phyloP scores from a whole-genome alignment of 1,140 invertebrate genomes.

The Pissodes strobi region DNA sequence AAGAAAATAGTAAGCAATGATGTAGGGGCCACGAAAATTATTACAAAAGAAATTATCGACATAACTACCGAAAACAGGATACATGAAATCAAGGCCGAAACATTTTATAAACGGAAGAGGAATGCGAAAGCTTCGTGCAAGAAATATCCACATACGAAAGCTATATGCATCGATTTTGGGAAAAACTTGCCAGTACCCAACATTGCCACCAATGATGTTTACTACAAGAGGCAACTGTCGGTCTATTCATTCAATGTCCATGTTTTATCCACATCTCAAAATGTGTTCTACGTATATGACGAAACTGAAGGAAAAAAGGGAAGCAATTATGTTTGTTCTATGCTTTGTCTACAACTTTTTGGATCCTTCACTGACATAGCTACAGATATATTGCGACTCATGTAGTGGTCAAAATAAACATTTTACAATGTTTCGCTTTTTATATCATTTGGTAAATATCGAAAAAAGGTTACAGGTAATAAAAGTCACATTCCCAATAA shows the following conservation, averaged over 20 bases:
- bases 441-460: too few species aligned
- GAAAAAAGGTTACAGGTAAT: too few species aligned
- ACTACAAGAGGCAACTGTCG: constrained; percentile 44
- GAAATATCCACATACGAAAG: constrained; percentile 24
- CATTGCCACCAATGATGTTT: constrained; percentile 45
- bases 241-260: constrained; percentile 45
- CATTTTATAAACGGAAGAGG: too few species aligned
- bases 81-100: too few species aligned
- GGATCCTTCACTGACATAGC: constrained; percentile 12
- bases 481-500: too few species aligned
- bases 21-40: too few species aligned
- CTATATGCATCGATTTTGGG: constrained; percentile 39
- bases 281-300: constrained; percentile 39
- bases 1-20: too few species aligned
- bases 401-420: too few species aligned
- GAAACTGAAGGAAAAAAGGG: constrained; percentile 42
- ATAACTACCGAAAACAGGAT: too few species aligned
- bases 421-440: too few species aligned
- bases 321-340: constrained; percentile 40
- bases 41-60: too few species aligned
- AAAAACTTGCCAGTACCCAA: constrained; percentile 42
- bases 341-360: constrained; percentile 37
- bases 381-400: constrained; percentile 45
- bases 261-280: constrained; percentile 23
- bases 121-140: neutral